Percentiles rank a stretch among this genome's conserved stretches.
These are phyloP conservation scores for Strigops habroptila DNA, from an alignment of 2,113 vertebrate genomes.

Conservation along the genomic window DNA sequence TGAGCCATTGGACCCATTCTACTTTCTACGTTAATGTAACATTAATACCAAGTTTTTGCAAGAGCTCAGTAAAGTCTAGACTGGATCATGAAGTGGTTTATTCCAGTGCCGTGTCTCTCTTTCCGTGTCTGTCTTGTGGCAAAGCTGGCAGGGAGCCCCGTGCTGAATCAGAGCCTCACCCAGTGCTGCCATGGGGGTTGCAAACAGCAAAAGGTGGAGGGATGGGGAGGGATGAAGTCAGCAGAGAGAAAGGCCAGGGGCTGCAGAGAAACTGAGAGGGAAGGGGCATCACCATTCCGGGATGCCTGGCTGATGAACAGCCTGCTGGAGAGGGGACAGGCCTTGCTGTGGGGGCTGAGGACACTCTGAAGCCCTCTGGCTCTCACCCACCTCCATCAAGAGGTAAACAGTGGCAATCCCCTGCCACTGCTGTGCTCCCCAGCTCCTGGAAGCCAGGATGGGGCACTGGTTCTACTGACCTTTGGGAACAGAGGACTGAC, in stretches of 20 bases:
- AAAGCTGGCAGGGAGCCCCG: not conserved
- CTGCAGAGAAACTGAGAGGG: not conserved
- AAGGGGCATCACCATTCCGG: not conserved
- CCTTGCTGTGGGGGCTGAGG: accelerated
- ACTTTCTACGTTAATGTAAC: slow-evolving; percentile 53
- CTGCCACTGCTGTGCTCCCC: not conserved
- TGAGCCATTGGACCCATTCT: slow-evolving; percentile 35
- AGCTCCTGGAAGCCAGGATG: accelerated
- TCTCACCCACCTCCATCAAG: not conserved
- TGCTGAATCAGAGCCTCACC: slow-evolving; percentile 1
- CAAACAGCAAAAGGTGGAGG: not conserved
- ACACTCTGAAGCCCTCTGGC: not conserved
- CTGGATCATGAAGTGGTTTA: slow-evolving; percentile 14
- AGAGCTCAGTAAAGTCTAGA: slow-evolving; percentile 59
- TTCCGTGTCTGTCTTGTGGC: not conserved
- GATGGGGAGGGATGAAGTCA: not conserved
- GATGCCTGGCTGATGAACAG: not conserved
- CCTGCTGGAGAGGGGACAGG: not conserved
- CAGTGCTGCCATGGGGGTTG: not conserved
- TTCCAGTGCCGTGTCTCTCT: not conserved
- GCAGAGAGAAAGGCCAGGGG: not conserved
- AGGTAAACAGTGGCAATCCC: not conserved
- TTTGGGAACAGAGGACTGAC: not conserved
- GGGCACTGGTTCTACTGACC: not conserved
- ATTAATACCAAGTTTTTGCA: slow-evolving; percentile 58